Conservation (phyloP, 2,113 vertebrate genomes). For the Oreochromis tanganicae region DNA sequence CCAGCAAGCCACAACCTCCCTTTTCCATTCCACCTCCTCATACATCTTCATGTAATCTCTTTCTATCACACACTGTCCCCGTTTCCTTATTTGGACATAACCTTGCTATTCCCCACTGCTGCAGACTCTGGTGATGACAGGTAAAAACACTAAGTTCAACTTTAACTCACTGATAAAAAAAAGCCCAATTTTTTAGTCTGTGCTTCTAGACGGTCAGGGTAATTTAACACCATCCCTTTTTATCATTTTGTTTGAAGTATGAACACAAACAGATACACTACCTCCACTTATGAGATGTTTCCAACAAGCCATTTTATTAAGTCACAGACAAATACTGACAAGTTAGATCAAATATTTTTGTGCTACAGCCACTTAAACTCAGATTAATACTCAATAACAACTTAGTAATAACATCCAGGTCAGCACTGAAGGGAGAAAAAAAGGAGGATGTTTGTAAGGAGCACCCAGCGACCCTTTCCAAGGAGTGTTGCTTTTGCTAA, state of each 20-base stretch:
- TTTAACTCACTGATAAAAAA: not conserved
- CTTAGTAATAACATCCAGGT: not conserved
- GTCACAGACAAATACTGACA: not conserved
- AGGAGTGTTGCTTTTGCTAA: conserved; percentile 31
- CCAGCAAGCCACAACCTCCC: not conserved
- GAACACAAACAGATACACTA: not conserved
- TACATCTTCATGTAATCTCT: not conserved
- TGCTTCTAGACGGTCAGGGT: not conserved
- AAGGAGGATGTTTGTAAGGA: not conserved
- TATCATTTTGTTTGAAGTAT: not conserved
- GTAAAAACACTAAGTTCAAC: not conserved
- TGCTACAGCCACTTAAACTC: not conserved
- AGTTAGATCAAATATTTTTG: not conserved
- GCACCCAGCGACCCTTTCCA: conserved; percentile 10
- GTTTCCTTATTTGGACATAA: conserved; percentile 27
- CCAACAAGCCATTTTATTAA: not conserved
- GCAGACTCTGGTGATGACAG: not conserved
- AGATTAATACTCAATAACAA: not conserved
- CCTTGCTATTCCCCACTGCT: not conserved
- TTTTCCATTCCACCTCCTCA: not conserved
- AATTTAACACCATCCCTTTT: not conserved
- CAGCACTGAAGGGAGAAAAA: not conserved
- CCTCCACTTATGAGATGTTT: not conserved
- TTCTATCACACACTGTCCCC: not conserved
- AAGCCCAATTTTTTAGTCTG: not conserved